phyloP scores from a whole-genome alignment of 1,140 invertebrate species.

The Piezodorus guildinii region DNA sequence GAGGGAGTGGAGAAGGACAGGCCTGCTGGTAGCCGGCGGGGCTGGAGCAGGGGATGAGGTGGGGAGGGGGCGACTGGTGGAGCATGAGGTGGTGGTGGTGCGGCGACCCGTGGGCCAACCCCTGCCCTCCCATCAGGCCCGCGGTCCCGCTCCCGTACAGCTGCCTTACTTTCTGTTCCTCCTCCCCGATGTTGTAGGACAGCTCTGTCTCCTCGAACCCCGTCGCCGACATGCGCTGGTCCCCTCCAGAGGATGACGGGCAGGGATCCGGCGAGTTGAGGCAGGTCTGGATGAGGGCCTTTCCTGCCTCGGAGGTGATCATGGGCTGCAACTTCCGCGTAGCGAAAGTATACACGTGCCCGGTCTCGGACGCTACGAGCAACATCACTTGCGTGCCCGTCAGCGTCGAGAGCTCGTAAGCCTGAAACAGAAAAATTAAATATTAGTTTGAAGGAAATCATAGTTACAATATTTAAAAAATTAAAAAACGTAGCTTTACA shows the following conservation, averaged over 20 bases:
- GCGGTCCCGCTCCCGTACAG: constrained; percentile 63
- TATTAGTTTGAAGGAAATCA: too few relatives aligned
- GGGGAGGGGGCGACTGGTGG: constrained; percentile 44
- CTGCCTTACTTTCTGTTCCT: constrained; percentile 93
- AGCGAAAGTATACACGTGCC: constrained; percentile 99
- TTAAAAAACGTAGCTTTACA: too few relatives aligned
- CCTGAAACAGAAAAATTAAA: constrained; percentile 46
- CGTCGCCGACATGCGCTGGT: constrained; percentile 95
- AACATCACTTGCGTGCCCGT: constrained; percentile 99
- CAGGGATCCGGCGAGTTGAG: constrained; percentile 93
- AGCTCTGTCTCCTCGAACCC: constrained; percentile 98
- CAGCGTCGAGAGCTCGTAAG: constrained; percentile 95
- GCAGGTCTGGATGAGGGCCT: constrained; percentile 96
- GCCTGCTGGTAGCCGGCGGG: constrained; percentile 43
- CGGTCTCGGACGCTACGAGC: constrained; percentile 87
- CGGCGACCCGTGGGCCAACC: constrained; percentile 35
- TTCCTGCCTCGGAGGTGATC: constrained; percentile 98
- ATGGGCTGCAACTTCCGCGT: constrained; percentile 98
- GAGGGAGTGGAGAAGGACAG: constrained; percentile 46
- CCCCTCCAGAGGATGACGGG: constrained; percentile 45
- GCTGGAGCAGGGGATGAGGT: constrained; percentile 47
- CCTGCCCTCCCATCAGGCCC: constrained; percentile 45
- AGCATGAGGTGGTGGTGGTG: constrained; percentile 33
- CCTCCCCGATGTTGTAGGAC: constrained; percentile 88
- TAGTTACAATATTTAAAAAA: too few relatives aligned